phyloP scores from a whole-genome alignment of 2,113 vertebrate genomes.

The Agelaius phoeniceus region DNA sequence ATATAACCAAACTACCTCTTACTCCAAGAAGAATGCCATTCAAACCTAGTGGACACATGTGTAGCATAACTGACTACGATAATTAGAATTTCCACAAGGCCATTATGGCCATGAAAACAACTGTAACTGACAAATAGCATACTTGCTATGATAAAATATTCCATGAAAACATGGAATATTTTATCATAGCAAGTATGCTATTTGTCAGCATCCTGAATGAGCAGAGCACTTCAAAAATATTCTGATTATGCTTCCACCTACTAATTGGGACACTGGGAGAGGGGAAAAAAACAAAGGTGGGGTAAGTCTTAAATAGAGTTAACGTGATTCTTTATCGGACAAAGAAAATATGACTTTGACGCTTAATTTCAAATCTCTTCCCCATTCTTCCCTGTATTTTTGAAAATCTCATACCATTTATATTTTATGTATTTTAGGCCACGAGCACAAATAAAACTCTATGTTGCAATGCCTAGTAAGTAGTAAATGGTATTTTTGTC shows the following conservation, averaged over 20 bases:
- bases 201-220: background rate
- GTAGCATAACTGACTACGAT: background rate
- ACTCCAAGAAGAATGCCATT: background rate
- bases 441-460: background rate
- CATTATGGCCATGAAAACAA: background rate
- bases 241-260: background rate
- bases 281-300: background rate
- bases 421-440: background rate
- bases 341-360: background rate
- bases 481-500: background rate
- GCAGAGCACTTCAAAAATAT: background rate
- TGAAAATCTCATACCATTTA: background rate
- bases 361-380: background rate
- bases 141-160: too few relatives aligned
- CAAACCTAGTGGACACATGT: background rate
- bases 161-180: background rate
- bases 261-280: background rate
- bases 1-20: background rate
- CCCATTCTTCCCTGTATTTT: background rate
- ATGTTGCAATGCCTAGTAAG: background rate
- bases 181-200: background rate
- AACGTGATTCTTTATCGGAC: background rate
- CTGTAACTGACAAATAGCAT: too few relatives aligned
- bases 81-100: background rate
- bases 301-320: background rate